Conservation (phyloP, 2,113 vertebrate species). For the Gallinago paraguaiae region DNA sequence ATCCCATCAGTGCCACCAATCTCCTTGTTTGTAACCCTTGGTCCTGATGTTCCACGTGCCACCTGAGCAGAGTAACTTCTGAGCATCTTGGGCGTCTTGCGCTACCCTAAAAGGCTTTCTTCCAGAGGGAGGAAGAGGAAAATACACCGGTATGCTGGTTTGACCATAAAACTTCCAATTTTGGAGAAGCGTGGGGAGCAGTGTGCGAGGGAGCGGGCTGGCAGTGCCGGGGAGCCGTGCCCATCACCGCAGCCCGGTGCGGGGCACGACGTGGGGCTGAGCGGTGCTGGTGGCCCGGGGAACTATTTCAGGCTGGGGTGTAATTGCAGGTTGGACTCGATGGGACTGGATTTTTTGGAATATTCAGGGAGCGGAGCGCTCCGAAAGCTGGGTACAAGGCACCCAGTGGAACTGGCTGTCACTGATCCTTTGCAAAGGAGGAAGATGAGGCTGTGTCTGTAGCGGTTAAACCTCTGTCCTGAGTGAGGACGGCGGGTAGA, state of each 20-base stretch:
- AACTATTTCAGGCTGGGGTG: background rate
- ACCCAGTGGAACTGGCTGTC: background rate
- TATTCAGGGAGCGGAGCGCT: background rate
- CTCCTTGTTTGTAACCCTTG: background rate
- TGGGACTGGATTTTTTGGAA: background rate
- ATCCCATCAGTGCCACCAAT: background rate
- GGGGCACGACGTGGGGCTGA: background rate
- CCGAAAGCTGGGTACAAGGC: background rate
- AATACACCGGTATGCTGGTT: background rate
- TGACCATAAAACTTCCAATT: background rate
- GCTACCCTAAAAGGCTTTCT: background rate
- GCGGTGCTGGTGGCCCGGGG: background rate
- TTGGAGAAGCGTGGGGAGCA: background rate
- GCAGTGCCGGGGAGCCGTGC: background rate
- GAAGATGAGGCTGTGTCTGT: rapidly evolving
- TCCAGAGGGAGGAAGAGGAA: background rate
- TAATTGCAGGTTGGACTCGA: background rate
- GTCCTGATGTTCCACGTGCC: background rate
- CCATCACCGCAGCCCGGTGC: background rate
- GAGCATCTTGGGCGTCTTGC: background rate
- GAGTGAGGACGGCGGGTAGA: background rate
- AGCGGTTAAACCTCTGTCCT: background rate
- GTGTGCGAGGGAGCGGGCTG: background rate
- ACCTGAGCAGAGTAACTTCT: background rate
- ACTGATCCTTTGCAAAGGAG: background rate